Base-by-base conservation (phyloP, 2,113 vertebrate species). In the Aythya baeri region DNA sequence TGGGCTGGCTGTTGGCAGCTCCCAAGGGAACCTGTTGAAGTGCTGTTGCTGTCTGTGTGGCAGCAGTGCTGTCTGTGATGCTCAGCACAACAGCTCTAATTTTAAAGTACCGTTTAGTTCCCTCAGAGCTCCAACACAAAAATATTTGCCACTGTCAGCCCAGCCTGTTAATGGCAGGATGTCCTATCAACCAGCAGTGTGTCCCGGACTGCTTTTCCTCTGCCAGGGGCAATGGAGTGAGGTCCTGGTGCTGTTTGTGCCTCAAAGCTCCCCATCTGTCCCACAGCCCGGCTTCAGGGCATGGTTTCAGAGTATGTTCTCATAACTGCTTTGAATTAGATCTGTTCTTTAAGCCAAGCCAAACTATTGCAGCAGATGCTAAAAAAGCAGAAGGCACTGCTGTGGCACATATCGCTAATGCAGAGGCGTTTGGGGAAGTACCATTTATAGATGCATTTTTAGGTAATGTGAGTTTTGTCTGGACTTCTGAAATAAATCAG, bases 31-130 rank as follows among this genome's bases (percentile, higher is more conserved):
- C 15, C 2, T 8, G 1, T 8, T 2, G 6, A 55, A 21, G 76
- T 1, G 18, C n/a, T 3, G 0, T 7, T 16, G 20, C 36, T 29
- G 9, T 3, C 1, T 2, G 4, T 9, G 4, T 3, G 59, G 8
- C 44, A 17, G 52, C 59, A 72, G 41, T 11, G 17, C 36, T 21
- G 55, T 32, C 25, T 16, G 3, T 11, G 38, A 49, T 34, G 36
- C 7, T 38, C 68, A 32, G 36, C 6, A 0, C 2, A 13, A 2
- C 11, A 16, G 7, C 11, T 75, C 17, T 3, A 46, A 3, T 29
- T 18, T n/a, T 14, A 32, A 23, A 15, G 17, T 7, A 31, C 11
- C 9, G 26, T 34, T 59, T 49, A 13, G 7, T 5, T 13, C 57
- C 11, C 26, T 44, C 5, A 17, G 59, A 54, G 22, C 25, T 50